Percentiles rank a stretch among this genome's conserved stretches.
These are phyloP conservation scores for Paratilapia polleni DNA, from an alignment of 2,113 vertebrate species.

Conservation along the genomic window DNA sequence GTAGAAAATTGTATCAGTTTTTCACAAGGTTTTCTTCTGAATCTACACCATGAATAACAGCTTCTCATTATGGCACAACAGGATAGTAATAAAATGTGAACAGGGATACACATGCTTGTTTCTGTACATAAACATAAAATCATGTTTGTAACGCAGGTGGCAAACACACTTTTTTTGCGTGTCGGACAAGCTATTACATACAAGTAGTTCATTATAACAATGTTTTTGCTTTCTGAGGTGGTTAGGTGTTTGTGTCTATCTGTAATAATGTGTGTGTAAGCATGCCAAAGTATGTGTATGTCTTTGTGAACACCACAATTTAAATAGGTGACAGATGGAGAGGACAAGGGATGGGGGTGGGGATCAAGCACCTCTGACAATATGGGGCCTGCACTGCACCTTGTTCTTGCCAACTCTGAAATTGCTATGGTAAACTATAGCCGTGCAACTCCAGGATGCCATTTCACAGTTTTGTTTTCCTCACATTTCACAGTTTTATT, in stretches of 20 bases:
- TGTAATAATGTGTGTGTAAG: constrained; percentile 7
- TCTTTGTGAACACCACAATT: constrained; percentile 43
- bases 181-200: neutral
- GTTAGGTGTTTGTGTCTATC: neutral
- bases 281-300: constrained; percentile 37
- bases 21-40: constrained; percentile 52
- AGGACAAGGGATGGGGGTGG: constrained; percentile 61
- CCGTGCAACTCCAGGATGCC: constrained; percentile 36
- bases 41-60: constrained; percentile 44
- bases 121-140: neutral
- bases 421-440: constrained; percentile 62
- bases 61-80: constrained; percentile 55
- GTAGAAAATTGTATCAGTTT: constrained; percentile 66
- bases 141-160: constrained; percentile 6
- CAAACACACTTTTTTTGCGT: neutral
- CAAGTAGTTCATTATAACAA: neutral
- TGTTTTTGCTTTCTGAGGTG: neutral
- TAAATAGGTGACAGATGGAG: constrained; percentile 81
- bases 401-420: constrained; percentile 66
- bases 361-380: constrained; percentile 75
- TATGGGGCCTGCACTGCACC: constrained; percentile 61
- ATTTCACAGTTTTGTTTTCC: constrained; percentile 43
- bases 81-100: constrained; percentile 31
- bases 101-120: constrained; percentile 9
- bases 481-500: constrained; percentile 35